Evolutionary conservation across 2,113 vertebrate species (phyloP), one percentile per base, ranked within the genome.

Genomic region (Pelvicachromis taeniatus): DNA sequence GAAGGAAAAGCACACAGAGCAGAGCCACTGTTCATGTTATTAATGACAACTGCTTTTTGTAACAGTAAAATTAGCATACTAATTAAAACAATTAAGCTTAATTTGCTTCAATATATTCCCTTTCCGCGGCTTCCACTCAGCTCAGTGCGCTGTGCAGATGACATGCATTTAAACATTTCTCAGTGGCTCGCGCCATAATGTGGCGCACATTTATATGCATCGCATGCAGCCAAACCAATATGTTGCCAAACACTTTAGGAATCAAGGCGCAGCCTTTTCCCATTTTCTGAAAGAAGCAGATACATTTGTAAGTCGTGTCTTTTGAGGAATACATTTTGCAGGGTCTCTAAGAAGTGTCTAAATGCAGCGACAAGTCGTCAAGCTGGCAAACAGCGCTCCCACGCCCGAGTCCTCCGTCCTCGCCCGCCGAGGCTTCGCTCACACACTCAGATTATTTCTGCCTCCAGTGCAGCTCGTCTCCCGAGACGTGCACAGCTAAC

Each of bases 401-500:
- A 9, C 26, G n/a, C 85, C 58, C 55, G 45, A 85, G 19, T 33
- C 61, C 55, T 79, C 42, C 19, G 26, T 77, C 78, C 63, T 63
- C 17, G 1, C n/a, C 79, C 53, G 4, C 80, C 38, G 80, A 85
- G 81, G 33, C 63, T 87, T 53, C 29, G 56, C 48, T 89, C 79
- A 86, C 83, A 84, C 77, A 87, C 29, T 10, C 2, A 81, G 26
- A 87, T 78, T 89, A 88, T 89, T 86, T 85, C 58, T 82, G 63
- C 48, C 58, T 82, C 35, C 75, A 14, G 40, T 68, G 55, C 55
- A 70, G 80, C 77, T 80, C 45, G 26, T 79, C 78, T 75, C 89
- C 58, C 9, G 45, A 82, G 54, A 77, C 78, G 86, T 83, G 19
- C 80, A 45, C 42, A 63, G 48, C 59, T 70, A 26, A 89, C 80